Evolutionary conservation across 1,140 invertebrate species (phyloP).

Genomic region (Saxidomus purpurata): DNA sequence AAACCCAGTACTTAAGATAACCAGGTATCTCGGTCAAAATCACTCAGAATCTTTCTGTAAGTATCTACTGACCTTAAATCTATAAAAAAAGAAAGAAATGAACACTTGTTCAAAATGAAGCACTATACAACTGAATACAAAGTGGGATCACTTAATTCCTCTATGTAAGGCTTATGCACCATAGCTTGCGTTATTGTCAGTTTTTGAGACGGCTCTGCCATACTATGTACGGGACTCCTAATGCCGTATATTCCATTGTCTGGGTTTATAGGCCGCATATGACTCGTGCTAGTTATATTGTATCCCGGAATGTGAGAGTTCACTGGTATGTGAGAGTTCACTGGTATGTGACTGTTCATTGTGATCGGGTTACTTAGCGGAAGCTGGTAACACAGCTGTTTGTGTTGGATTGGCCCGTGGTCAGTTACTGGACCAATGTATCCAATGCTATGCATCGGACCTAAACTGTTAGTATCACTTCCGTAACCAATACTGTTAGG

Average conservation of each 20-base stretch:
- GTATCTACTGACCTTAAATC: background rate
- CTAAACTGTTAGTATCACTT: conserved; percentile 56
- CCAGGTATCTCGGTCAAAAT: too few relatives aligned
- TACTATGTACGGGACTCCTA: background rate
- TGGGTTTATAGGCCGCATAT: conserved; percentile 57
- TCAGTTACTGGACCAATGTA: conserved; percentile 40
- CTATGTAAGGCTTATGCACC: conserved; percentile 63
- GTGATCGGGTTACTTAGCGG: background rate
- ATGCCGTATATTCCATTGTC: conserved; percentile 20
- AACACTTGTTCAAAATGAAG: background rate
- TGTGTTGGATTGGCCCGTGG: conserved; percentile 27
- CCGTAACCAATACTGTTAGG: conserved; percentile 64
- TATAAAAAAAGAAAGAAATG: background rate
- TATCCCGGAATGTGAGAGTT: conserved; percentile 53
- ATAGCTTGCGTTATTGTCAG: conserved; percentile 59
- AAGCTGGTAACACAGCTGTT: conserved; percentile 38
- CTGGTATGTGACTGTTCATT: background rate
- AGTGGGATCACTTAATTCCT: conserved; percentile 55
- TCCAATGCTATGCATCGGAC: conserved; percentile 33
- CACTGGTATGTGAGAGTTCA: background rate
- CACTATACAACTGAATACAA: conserved; percentile 60
- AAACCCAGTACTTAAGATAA: background rate
- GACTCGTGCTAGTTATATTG: conserved; percentile 43
- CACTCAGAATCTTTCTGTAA: background rate
- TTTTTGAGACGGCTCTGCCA: conserved; percentile 8